Conservation (phyloP, 2,888 invertebrate species). For the Drosophila mimica region DNA sequence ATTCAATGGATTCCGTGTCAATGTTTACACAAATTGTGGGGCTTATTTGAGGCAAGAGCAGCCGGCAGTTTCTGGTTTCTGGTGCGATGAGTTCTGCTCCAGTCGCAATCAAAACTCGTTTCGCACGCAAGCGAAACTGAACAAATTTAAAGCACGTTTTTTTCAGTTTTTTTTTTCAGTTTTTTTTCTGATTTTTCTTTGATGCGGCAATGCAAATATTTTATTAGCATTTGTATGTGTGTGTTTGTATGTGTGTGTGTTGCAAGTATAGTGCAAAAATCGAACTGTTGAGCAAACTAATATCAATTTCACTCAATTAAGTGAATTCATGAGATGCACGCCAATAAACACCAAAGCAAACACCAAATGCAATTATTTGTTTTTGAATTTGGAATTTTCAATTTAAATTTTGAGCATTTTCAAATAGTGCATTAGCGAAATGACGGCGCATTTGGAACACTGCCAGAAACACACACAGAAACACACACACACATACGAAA, state of each 20-base stretch:
- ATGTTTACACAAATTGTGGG: constrained; percentile 21
- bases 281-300: constrained; percentile 55
- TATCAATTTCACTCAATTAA: constrained; percentile 79
- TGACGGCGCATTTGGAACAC: constrained; percentile 32
- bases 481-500: not conserved
- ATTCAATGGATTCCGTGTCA: constrained; percentile 40
- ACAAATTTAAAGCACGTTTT: constrained; percentile 13
- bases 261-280: constrained; percentile 58
- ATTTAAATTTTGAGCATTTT: constrained; percentile 38
- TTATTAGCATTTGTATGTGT: constrained; percentile 11
- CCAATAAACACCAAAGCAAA: not conserved
- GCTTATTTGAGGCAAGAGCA: constrained; percentile 8
- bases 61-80: constrained; percentile 4
- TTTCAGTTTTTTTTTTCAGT: not conserved
- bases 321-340: constrained; percentile 30
- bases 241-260: not conserved
- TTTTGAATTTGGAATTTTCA: constrained; percentile 27
- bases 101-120: constrained; percentile 63
- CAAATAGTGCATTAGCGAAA: constrained; percentile 49
- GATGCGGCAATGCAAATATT: constrained; percentile 45
- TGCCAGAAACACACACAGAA: constrained; percentile 3
- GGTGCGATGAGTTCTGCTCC: constrained; percentile 41
- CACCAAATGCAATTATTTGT: constrained; percentile 64
- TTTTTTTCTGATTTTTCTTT: constrained; percentile 7
- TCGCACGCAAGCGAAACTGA: constrained; percentile 59